These are phyloP conservation scores for Actenoides hombroni DNA, from an alignment of 2,113 vertebrate genomes.

Conservation along the genomic window DNA sequence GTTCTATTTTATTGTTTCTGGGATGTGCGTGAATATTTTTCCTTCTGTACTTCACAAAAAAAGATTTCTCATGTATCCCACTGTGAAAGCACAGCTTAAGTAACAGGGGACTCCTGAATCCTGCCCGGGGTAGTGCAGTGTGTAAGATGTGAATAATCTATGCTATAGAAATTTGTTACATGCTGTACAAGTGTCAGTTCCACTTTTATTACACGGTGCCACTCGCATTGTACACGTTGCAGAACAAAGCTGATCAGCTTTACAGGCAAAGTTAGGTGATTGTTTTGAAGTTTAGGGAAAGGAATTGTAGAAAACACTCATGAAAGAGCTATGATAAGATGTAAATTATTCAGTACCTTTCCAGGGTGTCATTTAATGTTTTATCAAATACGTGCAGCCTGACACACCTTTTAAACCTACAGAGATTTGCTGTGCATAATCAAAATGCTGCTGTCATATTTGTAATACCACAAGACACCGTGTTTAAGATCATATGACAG, in stretches of 20 bases:
- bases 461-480: conserved; percentile 3
- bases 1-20: neutral
- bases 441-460: conserved; percentile 52
- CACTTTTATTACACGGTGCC: neutral
- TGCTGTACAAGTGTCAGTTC: neutral
- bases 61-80: neutral
- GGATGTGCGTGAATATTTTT: neutral
- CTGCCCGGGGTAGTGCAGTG: neutral
- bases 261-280: neutral
- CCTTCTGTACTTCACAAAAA: neutral
- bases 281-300: conserved; percentile 36
- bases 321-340: neutral
- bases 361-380: conserved; percentile 26
- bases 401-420: conserved; percentile 48
- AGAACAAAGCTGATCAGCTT: conserved; percentile 20
- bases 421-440: conserved; percentile 37
- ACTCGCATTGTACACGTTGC: neutral
- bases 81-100: neutral
- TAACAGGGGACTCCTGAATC: neutral
- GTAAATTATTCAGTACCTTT: conserved; percentile 59
- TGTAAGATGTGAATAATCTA: neutral
- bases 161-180: neutral
- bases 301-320: neutral
- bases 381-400: conserved; percentile 32
- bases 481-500: conserved; percentile 52